Conservation (phyloP, 2,888 invertebrate genomes). For the Rapana venosa region DNA sequence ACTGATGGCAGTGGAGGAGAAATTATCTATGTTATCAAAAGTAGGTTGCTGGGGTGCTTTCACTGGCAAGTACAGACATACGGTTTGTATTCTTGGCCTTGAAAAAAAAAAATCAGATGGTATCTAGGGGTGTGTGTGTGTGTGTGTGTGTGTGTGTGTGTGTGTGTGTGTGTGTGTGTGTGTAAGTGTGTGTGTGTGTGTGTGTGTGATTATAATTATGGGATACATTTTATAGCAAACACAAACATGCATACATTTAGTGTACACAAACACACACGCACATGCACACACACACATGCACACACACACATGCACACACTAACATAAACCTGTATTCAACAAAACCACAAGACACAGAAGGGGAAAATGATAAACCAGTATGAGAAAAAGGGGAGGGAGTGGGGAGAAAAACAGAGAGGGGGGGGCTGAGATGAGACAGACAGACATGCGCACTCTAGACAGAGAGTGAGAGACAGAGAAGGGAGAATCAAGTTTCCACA, state of each 20-base stretch:
- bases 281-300: background rate
- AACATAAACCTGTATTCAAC: background rate
- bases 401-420: no score
- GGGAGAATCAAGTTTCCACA: no score
- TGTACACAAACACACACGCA: background rate
- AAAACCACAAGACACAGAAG: no score
- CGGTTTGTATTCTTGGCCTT: background rate
- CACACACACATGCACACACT: background rate
- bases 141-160: background rate
- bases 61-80: background rate
- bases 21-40: background rate
- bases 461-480: no score
- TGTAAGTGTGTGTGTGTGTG: background rate
- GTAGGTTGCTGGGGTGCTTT: no score
- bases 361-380: no score
- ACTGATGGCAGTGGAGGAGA: background rate
- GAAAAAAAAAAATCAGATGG: background rate
- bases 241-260: background rate
- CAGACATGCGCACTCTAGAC: no score
- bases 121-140: background rate
- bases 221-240: background rate
- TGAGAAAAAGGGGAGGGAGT: no score
- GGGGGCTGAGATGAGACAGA: no score
- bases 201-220: background rate
- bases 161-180: background rate